Evolutionary conservation across 2,113 vertebrate genomes (phyloP), one percentile per base, ranked within the genome.

Genomic region (Apaloderma vittatum): DNA sequence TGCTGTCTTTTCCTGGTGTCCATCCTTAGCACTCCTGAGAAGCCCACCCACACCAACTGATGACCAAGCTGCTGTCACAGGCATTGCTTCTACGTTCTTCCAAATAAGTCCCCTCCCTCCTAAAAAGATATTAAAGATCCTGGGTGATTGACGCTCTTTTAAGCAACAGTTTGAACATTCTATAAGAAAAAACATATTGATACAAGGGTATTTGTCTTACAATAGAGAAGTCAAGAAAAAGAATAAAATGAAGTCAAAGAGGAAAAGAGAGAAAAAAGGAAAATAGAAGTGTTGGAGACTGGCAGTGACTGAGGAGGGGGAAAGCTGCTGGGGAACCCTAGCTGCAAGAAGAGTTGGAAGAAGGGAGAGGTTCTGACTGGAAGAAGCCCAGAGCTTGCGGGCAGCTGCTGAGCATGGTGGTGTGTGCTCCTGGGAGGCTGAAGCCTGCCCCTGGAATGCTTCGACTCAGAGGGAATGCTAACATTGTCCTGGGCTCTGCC

Each of bases 401-500:
- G 71, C 62, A 89, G 76, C 45, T 0, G 3, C 37, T 76, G 76
- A 67, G 26, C 2, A 1, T 51, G 87, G 72, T 72, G 79, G 21
- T 43, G 72, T 77, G 49, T 82, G 93, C 94, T 96, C 87, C 72
- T 86, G 91, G 61, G 88, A 93, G 70, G 52, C 73, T 85, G 34
- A 58, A 79, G 58, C 13, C 27, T 49, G 36, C 26, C 34, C 11
- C 1, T 88, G 90, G 87, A 97, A 92, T 92, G 92, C 66, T 88
- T 93, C 5, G 12, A 54, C 72, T 95, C 3, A 2, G 91, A 91
- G 83, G n/a, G 72, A 92, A 94, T 88, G 90, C 88, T 85, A 46
- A 92, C n/a, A 34, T 54, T 81, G 74, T 94, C 79, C 77, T 91
- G 83, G 43, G 51, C 76, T 92, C 88, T 94, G 65, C 79, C 93